Conservation (phyloP, 2,113 vertebrate genomes). For the Ariopsis seemanni region DNA sequence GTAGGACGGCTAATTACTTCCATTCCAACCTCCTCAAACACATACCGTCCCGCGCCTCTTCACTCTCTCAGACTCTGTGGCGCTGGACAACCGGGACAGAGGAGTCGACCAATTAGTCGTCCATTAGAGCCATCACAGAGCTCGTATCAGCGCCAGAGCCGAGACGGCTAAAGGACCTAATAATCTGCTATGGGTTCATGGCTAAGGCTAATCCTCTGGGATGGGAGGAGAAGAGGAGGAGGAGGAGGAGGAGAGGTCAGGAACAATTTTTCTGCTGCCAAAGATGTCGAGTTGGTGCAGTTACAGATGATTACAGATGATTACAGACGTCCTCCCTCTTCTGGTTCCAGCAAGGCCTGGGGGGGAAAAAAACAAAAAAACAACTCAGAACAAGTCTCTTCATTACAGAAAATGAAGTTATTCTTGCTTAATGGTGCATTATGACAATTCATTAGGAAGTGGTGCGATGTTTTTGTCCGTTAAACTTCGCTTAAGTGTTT, state of each 20-base stretch:
- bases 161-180: conserved; percentile 59
- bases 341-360: background rate
- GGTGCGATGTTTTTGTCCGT: background rate
- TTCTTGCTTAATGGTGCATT: conserved; percentile 24
- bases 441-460: conserved; percentile 27
- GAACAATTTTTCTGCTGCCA: conserved; percentile 36
- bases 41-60: conserved; percentile 44
- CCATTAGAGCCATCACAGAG: conserved; percentile 80
- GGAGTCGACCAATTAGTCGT: conserved; percentile 84
- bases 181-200: conserved; percentile 51
- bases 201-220: conserved; percentile 39
- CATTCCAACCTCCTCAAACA: conserved; percentile 77
- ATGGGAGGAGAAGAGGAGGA: conserved; percentile 2
- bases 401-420: conserved; percentile 21
- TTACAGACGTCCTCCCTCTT: conserved; percentile 7
- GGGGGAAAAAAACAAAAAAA: background rate
- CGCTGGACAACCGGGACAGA: conserved; percentile 75
- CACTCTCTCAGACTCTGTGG: conserved; percentile 84
- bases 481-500: conserved; percentile 12
- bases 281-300: conserved; percentile 29
- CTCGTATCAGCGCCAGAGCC: conserved; percentile 53
- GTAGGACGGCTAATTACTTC: conserved; percentile 82
- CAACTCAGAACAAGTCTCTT: background rate
- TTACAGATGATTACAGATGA: conserved; percentile 33
- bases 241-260: conserved; percentile 41